These are phyloP conservation scores for Salpingus planirostris DNA, from an alignment of 2,888 invertebrate genomes.

Conservation along the genomic window DNA sequence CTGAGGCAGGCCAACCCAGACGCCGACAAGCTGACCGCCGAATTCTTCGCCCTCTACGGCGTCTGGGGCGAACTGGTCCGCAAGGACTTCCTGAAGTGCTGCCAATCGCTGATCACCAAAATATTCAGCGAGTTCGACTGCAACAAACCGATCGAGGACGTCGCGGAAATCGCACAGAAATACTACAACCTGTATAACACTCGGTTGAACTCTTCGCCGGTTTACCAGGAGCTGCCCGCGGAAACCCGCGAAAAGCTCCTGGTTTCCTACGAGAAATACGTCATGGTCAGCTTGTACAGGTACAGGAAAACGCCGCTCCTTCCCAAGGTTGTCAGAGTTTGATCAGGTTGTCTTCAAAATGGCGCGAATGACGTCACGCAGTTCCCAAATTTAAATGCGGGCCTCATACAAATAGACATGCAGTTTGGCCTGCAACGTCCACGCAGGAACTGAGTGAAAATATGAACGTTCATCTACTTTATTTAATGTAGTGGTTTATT, in stretches of 20 bases:
- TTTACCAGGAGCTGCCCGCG: constrained; percentile 54
- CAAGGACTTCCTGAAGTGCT: constrained; percentile 59
- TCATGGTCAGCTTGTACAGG: constrained; percentile 86
- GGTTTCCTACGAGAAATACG: constrained; percentile 89
- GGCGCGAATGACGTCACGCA: no score
- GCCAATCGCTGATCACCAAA: constrained; percentile 56
- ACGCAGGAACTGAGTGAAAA: no score
- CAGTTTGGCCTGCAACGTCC: no score
- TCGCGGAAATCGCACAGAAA: constrained; percentile 84
- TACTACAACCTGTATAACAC: constrained; percentile 78
- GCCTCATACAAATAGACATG: no score
- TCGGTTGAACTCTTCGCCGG: constrained; percentile 57
- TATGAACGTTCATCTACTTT: no score
- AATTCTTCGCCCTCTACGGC: constrained; percentile 30
- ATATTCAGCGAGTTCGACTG: constrained; percentile 51
- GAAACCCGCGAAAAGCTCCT: constrained; percentile 76
- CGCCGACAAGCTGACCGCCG: constrained; percentile 42
- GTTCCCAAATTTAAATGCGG: no score
- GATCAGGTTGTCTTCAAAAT: no score
- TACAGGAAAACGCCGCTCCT: no score
- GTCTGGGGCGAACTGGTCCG: constrained; percentile 46
- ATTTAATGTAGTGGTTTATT: no score
- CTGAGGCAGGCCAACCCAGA: constrained; percentile 43
- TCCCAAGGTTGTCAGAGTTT: no score
- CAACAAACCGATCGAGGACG: constrained; percentile 64